Evolutionary conservation across 2,888 invertebrate genomes (phyloP).

Genomic region (Ophion slaviceki): DNA sequence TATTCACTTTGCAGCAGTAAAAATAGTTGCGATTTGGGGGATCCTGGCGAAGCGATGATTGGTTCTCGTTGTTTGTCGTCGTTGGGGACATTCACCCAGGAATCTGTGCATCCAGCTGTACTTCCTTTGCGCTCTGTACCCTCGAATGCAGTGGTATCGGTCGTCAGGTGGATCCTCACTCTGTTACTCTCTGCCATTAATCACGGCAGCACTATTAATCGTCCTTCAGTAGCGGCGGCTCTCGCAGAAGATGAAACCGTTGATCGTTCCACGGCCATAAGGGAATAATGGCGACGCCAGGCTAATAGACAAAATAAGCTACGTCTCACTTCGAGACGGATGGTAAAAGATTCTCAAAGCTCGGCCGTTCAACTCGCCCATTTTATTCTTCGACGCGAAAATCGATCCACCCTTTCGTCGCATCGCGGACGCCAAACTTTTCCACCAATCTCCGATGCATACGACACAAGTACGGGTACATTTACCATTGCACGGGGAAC

Average conservation of each 20-base stretch:
- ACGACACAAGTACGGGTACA: not conserved
- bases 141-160: conserved; percentile 9
- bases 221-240: conserved; percentile 72
- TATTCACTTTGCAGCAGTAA: not conserved
- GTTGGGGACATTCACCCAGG: not conserved
- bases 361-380: conserved; percentile 23
- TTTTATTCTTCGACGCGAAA: conserved; percentile 44
- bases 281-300: conserved; percentile 11
- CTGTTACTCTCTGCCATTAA: conserved; percentile 70
- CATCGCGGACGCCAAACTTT: conserved; percentile 38
- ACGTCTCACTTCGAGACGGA: conserved; percentile 5
- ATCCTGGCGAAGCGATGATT: not conserved
- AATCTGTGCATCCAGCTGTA: not conserved
- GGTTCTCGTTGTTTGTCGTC: not conserved
- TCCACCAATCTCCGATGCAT: conserved; percentile 27
- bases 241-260: conserved; percentile 63
- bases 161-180: conserved; percentile 57
- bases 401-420: conserved; percentile 37
- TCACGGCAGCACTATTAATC: conserved; percentile 76
- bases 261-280: conserved; percentile 44
- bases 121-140: conserved; percentile 20
- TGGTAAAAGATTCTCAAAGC: not conserved
- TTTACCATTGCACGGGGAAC: conserved; percentile 8
- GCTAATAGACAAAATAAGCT: conserved; percentile 9
- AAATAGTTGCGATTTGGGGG: not conserved